A percentile compares a stretch with the other conserved stretches of the same genome.
phyloP scores from a whole-genome alignment of 2,888 invertebrate species.

The Drosophila peninsularis region DNA sequence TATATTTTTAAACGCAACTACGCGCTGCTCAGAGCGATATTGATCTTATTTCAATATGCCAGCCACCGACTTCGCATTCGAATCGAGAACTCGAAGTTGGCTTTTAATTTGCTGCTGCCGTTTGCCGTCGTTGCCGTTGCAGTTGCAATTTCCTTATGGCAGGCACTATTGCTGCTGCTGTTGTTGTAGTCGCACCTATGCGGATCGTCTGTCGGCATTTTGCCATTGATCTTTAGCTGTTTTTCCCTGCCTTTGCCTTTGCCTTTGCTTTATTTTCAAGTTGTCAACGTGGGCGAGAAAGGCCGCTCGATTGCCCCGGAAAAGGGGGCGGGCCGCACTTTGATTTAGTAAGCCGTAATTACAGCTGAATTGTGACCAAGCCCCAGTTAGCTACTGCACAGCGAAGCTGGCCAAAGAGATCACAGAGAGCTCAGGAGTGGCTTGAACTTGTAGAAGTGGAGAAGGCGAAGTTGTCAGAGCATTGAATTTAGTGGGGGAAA shows the following conservation, averaged over 20 bases:
- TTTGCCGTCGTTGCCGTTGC: conserved; percentile 41
- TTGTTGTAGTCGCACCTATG: conserved; percentile 62
- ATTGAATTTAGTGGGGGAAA: not conserved
- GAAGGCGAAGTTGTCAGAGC: not conserved
- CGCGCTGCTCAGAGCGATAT: conserved; percentile 74
- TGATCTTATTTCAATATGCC: conserved; percentile 79
- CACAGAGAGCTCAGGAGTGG: not conserved
- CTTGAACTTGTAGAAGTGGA: too few species aligned
- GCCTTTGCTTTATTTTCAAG: conserved; percentile 42
- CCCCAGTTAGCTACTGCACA: conserved; percentile 39
- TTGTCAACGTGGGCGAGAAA: conserved; percentile 67
- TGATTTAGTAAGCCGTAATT: conserved; percentile 74
- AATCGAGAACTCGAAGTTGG: conserved; percentile 41
- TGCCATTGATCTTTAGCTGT: conserved; percentile 69
- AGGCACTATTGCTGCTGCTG: conserved; percentile 39
- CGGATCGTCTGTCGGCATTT: conserved; percentile 62
- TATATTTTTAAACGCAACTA: conserved; percentile 77
- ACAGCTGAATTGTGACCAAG: conserved; percentile 51
- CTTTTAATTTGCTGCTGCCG: conserved; percentile 70
- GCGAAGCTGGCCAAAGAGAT: not conserved
- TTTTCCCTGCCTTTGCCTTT: conserved; percentile 19
- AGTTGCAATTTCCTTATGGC: conserved; percentile 68
- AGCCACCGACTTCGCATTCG: conserved; percentile 46
- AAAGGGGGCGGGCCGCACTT: conserved; percentile 43
- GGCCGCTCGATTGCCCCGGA: conserved; percentile 10